Conservation (phyloP, 2,888 invertebrate species). For the Neocrepidodera transversa region DNA sequence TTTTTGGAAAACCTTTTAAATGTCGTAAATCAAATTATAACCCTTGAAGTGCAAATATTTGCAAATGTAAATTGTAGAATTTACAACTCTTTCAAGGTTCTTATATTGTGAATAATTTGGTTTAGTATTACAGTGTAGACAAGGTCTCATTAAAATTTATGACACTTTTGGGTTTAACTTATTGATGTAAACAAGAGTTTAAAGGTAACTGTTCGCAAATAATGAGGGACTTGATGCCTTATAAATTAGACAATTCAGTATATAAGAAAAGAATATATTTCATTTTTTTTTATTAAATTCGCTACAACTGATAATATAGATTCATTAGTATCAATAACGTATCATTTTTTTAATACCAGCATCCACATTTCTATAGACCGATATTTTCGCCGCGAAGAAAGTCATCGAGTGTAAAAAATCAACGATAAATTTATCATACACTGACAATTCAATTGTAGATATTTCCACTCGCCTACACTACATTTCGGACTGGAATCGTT, state of each 20-base stretch:
- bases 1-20: too few relatives aligned
- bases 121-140: neutral
- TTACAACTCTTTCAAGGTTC: neutral
- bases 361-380: slow-evolving; percentile 16
- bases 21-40: slow-evolving; percentile 1
- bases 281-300: too few relatives aligned
- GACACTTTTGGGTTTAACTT: neutral
- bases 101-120: neutral
- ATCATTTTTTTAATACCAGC: neutral
- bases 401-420: slow-evolving; percentile 27
- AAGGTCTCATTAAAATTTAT: slow-evolving; percentile 10
- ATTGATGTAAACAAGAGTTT: neutral
- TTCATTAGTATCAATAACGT: slow-evolving; percentile 13
- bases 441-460: slow-evolving; percentile 42
- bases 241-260: too few relatives aligned
- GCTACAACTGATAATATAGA: neutral
- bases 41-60: slow-evolving; percentile 1
- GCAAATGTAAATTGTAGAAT: slow-evolving; percentile 2
- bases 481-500: slow-evolving; percentile 32
- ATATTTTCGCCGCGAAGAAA: slow-evolving; percentile 21
- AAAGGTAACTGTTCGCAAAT: too few relatives aligned
- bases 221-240: too few relatives aligned
- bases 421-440: slow-evolving; percentile 37
- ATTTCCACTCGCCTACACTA: slow-evolving; percentile 35
- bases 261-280: too few relatives aligned